Evolutionary conservation across 2,113 vertebrate genomes (phyloP), one percentile per base, ranked within the genome.

Genomic region (Nicator chloris): DNA sequence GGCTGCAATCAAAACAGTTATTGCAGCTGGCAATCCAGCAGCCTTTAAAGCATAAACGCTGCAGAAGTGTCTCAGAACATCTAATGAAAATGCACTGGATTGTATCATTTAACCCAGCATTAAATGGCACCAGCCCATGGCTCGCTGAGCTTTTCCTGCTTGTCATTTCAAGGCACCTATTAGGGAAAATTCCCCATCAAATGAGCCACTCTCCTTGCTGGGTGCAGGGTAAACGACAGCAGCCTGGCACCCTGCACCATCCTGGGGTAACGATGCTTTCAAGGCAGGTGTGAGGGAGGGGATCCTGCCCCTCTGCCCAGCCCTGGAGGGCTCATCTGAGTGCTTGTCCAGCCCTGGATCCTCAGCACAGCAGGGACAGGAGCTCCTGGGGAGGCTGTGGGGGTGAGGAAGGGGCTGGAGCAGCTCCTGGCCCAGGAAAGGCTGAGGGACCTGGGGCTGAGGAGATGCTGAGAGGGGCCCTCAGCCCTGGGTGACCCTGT

Each of bases 1-100:
- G 94, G 54, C 95, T 95, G 93, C 91, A 95, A 96, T 93, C 94
- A 91, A 95, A 96, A 89, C 87, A 93, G 94, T 96, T 95, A 95
- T 78, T 94, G 96, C 95, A 96, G 93, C 94, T 93, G 90, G 90
- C 94, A 96, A 97, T 82, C 92, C 88, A 45, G 45, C 89, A 94
- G 91, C 94, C 94, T 95, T 84, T 82, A 93, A 72, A 95, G 86
- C 93, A 57, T 23, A 72, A 97, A 92, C 12, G 89, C 60, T 53
- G 28, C 37, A 92, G 78, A 92, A 96, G 68, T 16, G 88, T 93
- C 93, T 93, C 89, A 90, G 95, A 96, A 95, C 88, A 78, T 61
- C 93, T 96, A 92, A 97, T 96, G 95, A 91, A 97, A 97, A 97
- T 11, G 93, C 93, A 87, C 4, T 45, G 91, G 96, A 87, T 91